Evolutionary conservation across 2,113 vertebrate species (phyloP), one percentile per base, ranked within the genome.

Genomic region (Ciconia maguari): DNA sequence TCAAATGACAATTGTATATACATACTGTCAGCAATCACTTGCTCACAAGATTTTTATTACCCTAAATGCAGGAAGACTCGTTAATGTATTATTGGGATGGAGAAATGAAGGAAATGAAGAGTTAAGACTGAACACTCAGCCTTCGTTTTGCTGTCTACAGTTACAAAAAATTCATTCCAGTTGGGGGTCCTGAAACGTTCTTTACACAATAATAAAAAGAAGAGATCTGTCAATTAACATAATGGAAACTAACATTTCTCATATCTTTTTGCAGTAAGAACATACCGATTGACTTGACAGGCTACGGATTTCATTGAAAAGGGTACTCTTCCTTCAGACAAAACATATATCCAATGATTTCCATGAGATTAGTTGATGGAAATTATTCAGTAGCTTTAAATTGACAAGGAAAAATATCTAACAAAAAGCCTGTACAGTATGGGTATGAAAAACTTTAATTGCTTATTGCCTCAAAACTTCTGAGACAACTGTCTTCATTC

Each of bases 11-110:
- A 70, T 25, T 91, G 42, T 68, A 70, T 80, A 71, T 44, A 69
- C 16, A 93, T 52, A 80, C 78, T 93, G 93, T 81, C 84, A 90
- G 84, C 83, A 95, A 65, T 52, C 87, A 68, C 79, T 91, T 79
- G 91, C 51, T 80, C 62, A 72, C 32, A 93, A 70, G 75, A 48
- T 65, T 94, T 95, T 91, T 88, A 94, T 93, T 81, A 89, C 46
- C 41, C 51, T 86, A 86, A 80, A 70, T 71, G 71, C 58, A 94
- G 51, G 54, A 94, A 74, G 82, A 86, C 29, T 69, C 4, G 1
- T 51, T 79, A 66, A 87, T 72, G 30, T 29, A 32, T 55, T 84
- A 80, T 32, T 66, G 57, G 20, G 66, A 72, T 30, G 51, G 30
- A n/a, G 46, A 83, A 86, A 83, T 42, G 46, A 83, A 83, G 88